Evolutionary conservation across 2,888 invertebrate species (phyloP).

Genomic region (Drosophila kanekoi): DNA sequence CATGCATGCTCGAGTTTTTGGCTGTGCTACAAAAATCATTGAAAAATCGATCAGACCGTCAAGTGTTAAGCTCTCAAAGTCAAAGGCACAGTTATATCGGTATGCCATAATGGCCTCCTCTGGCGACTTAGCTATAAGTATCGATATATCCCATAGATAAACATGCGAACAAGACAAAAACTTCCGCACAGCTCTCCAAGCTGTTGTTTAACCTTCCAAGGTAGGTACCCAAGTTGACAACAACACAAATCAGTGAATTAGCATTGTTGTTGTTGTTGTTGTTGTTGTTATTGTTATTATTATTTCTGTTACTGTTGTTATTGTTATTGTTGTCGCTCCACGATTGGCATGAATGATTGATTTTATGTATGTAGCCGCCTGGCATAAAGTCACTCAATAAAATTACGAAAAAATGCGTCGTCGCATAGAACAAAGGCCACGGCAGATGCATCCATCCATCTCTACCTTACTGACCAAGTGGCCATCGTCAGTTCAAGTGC

Average conservation of each 20-base stretch:
- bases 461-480: constrained; percentile 72
- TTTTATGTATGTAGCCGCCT: constrained; percentile 74
- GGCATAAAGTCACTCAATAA: constrained; percentile 79
- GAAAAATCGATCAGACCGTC: constrained; percentile 24
- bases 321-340: constrained; percentile 36
- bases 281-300: constrained; percentile 13
- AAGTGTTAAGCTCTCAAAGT: constrained; percentile 28
- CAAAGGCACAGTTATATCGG: constrained; percentile 58
- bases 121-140: constrained; percentile 53
- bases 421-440: constrained; percentile 71
- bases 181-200: constrained; percentile 55
- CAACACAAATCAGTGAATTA: constrained; percentile 49
- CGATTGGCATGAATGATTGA: constrained; percentile 68
- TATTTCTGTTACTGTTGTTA: constrained; percentile 27
- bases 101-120: constrained; percentile 52
- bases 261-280: constrained; percentile 41
- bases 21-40: constrained; percentile 20
- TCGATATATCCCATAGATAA: constrained; percentile 73
- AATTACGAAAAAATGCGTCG: constrained; percentile 74
- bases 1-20: constrained; percentile 6
- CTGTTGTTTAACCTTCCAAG: constrained; percentile 61
- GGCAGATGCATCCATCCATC: constrained; percentile 63
- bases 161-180: constrained; percentile 59
- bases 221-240: constrained; percentile 47
- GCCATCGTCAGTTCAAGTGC: constrained; percentile 58